Evolutionary conservation across 2,888 invertebrate species (phyloP).

Genomic region (Hyppa rectilinea): DNA sequence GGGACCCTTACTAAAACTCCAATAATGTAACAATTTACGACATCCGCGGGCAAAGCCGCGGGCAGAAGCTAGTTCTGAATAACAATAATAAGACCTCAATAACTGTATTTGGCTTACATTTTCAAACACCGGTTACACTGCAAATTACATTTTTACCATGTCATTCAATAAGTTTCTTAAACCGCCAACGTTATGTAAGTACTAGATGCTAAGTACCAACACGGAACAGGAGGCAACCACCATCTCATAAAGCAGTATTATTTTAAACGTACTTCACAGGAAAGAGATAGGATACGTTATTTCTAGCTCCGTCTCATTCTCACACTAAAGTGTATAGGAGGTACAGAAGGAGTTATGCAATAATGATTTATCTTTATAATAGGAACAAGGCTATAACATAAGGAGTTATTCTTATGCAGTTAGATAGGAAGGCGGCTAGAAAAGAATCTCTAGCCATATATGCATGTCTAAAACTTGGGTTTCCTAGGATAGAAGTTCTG

Average conservation of each 20-base stretch:
- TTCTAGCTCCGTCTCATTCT: too few species aligned
- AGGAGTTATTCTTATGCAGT: not conserved
- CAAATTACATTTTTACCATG: constrained; percentile 2
- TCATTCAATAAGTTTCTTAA: constrained; percentile 28
- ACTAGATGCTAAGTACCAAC: constrained; percentile 1
- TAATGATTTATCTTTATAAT: not conserved
- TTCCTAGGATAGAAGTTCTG: not conserved
- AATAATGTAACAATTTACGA: too few species aligned
- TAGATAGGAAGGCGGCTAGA: not conserved
- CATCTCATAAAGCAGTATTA: too few species aligned
- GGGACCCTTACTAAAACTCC: too few species aligned
- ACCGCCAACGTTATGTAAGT: constrained; percentile 23
- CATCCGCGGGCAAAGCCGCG: too few species aligned
- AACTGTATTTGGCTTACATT: constrained; percentile 14
- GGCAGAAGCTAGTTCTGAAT: too few species aligned
- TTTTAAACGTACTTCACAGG: too few species aligned
- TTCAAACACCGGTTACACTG: not conserved
- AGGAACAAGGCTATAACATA: not conserved
- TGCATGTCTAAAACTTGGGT: not conserved
- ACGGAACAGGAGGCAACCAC: constrained; percentile 4
- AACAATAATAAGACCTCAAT: not conserved
- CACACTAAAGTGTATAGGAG: too few species aligned
- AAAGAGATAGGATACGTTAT: too few species aligned
- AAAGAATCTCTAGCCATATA: not conserved
- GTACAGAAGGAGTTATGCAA: too few species aligned